Evolutionary conservation across 2,888 invertebrate species (phyloP), one percentile per base, ranked within the genome.

Genomic region (Fragum fragum): DNA sequence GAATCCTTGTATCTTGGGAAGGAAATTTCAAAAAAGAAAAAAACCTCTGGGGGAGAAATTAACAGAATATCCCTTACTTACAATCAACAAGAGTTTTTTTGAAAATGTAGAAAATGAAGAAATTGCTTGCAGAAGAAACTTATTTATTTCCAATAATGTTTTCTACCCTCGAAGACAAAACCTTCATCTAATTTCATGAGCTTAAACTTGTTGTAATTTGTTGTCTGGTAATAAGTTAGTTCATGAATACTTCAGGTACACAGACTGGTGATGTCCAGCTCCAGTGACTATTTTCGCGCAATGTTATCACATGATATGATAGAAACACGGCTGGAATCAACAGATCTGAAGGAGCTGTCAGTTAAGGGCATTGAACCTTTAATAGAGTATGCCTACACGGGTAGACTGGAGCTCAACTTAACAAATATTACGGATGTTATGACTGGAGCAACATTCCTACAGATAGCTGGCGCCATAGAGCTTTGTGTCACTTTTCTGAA

Each of bases 301-400:
- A 86, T 88, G 88, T 72, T 88, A 61, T 83, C 87, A 28, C 88
- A 88, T 72, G 88, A 88, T 61, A 85, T 88, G 87, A 63, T 88
- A 32, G 88, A 88, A 42, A 87, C 83, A 2, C 72, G 87, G n/a
- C 63, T 85, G 26, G 87, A 86, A 36, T 79, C 71, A 55, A 81
- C 85, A 23, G 76, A 87, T 16, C 73, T 88, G 28, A 85, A 82
- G 47, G 80, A 85, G 11, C 70, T 87, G 55, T 82, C 83, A 1
- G 68, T 79, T 0, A 79, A 73, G 32, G 88, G 88, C 6, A 66
- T 86, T 0, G 83, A 82, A 29, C 87, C 87, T 9, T 73, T 88
- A 9, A 76, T 88, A 3, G 66, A 85, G 23, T 88, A 86, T 72
- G 75, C 76, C 1, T 88, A 88, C 80, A 76, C 81, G 2, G 88